A percentile compares a stretch with the other conserved stretches of the same genome.
phyloP scores from a whole-genome alignment of 2,888 invertebrate species.

The Boloria euphrosyne region DNA sequence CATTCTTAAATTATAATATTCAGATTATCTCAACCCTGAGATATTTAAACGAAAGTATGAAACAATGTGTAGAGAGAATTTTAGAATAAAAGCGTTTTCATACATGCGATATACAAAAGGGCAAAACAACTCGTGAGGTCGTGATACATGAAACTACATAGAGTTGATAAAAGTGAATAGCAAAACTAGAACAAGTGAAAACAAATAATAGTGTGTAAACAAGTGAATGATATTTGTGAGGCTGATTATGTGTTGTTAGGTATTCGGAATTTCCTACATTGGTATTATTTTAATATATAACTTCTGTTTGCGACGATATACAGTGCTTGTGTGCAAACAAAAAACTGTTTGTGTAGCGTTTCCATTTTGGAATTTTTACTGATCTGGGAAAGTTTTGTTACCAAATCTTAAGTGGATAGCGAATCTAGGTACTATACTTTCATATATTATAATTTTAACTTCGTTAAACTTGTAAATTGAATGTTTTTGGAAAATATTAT shows the following conservation, averaged over 20 bases:
- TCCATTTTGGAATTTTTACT: too few relatives aligned
- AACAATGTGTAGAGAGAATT: constrained; percentile 17
- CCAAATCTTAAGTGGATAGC: too few relatives aligned
- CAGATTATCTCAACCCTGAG: constrained; percentile 24
- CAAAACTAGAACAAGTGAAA: not conserved
- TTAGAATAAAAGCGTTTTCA: constrained; percentile 17
- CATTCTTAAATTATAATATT: too few relatives aligned
- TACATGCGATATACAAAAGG: constrained; percentile 11
- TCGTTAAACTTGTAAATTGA: too few relatives aligned
- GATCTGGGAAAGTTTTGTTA: too few relatives aligned
- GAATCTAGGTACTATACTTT: too few relatives aligned
- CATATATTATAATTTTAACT: too few relatives aligned
- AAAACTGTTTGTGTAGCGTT: too few relatives aligned
- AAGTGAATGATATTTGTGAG: not conserved
- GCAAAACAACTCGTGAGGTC: constrained; percentile 35
- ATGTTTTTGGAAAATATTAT: too few relatives aligned
- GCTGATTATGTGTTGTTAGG: not conserved
- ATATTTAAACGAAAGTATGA: constrained; percentile 20
- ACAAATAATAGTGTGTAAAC: constrained; percentile 5
- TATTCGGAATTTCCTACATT: not conserved
- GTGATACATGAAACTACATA: constrained; percentile 28
- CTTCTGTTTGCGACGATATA: too few relatives aligned
- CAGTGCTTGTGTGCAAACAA: too few relatives aligned
- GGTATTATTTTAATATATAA: not conserved
- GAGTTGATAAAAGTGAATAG: constrained; percentile 25